Base-by-base conservation (phyloP, 2,113 vertebrate genomes). In the Ictidomys tridecemlineatus region DNA sequence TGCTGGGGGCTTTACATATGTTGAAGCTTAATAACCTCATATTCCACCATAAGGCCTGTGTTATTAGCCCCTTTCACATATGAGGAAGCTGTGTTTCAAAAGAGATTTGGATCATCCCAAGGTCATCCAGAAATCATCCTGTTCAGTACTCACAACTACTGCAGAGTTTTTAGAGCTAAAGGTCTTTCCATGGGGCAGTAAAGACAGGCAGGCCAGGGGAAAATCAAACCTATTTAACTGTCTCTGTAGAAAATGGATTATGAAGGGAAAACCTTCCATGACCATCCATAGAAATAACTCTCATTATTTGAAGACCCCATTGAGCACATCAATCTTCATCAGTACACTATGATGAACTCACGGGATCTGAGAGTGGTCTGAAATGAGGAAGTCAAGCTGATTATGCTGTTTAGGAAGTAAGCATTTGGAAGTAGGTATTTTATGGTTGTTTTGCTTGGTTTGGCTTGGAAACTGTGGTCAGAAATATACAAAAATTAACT, bases 231-330 rank as follows among this genome's bases (percentile, higher is more conserved):
- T 72, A 26, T 24, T 45, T 5, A 72, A 8, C 26, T 73, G 16
- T 80, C 58, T 94, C 69, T 65, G 30, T 72, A 30, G 83, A 80
- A 67, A 89, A 83, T 20, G 67, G 63, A 53, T 82, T 88, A 82
- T 12, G n/a, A 70, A 53, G 73, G 78, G 26, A 12, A 18, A 9
- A 18, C 42, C 67, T 78, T 51, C 39, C 78, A n/a, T 76, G 61
- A 61, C 83, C 5, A 56, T 11, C 45, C 53, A 20, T 32, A 77
- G 45, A 73, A 91, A 11, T 48, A 24, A 22, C 48, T 56, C 8
- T n/a, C 8, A 14, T 58, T 42, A 53, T 61, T 30, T 39, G 32
- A 80, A 39, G 42, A 67, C 34, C 13, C 4, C 39, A 5, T 28
- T 20, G 34, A 32, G 22, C 16, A 30, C 2, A 7, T n/a, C 51